A percentile compares a stretch with the other conserved stretches of the same genome.
These are phyloP conservation scores for Polymixis lichenea DNA, from an alignment of 2,888 invertebrate species.

Conservation along the genomic window DNA sequence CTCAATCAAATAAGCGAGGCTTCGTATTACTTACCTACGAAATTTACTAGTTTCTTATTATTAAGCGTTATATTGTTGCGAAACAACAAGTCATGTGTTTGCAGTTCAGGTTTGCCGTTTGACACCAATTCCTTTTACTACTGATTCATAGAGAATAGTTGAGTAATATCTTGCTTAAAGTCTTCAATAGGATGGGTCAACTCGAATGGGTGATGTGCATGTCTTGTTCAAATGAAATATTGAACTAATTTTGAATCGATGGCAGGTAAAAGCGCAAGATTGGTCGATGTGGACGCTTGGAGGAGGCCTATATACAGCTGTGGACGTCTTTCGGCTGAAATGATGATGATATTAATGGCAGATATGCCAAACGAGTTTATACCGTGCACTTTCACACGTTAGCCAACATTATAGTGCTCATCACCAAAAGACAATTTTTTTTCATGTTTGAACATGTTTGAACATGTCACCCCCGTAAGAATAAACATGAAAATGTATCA, in stretches of 20 bases:
- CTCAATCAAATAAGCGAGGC: neutral
- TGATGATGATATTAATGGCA: no score
- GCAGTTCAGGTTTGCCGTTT: neutral
- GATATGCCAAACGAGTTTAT: neutral
- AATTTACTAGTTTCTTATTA: neutral
- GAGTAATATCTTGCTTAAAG: conserved; percentile 4
- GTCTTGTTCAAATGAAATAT: neutral
- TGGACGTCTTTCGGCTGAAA: neutral
- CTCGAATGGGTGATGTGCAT: no score
- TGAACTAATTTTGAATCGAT: neutral
- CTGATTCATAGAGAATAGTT: conserved; percentile 10
- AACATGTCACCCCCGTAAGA: no score
- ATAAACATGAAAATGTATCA: no score
- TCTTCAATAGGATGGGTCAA: neutral
- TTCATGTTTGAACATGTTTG: no score
- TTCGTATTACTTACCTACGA: no score
- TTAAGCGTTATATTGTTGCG: neutral
- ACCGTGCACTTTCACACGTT: neutral
- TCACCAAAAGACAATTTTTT: neutral
- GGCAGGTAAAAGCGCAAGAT: neutral
- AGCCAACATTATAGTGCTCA: neutral
- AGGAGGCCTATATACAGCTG: neutral
- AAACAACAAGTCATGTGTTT: conserved; percentile 20
- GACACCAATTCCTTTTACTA: conserved; percentile 25
- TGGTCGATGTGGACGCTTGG: neutral